Base-by-base conservation (phyloP, 2,888 invertebrate species). In the Tipula unca region DNA sequence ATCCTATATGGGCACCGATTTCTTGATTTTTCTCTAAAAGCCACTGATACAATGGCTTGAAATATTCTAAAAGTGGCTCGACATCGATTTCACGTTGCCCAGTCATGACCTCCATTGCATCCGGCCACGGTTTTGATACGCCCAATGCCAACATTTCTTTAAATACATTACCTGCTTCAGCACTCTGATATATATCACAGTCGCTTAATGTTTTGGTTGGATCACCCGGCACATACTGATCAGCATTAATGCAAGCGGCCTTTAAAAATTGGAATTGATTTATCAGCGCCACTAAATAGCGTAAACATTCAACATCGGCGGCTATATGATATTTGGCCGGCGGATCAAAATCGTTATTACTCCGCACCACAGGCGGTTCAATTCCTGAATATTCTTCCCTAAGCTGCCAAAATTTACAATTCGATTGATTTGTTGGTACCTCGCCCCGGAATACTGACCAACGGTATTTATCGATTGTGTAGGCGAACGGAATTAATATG, bases 141-240 rank as follows among this genome's bases (percentile, higher is more conserved):
- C 96, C 96, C 91, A 95, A 91, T 87, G 93, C 92, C 17, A 95
- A 90, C 93, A 95, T 94, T 88, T 93, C 92, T 94, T 93, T 92
- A 10, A 95, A 90, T 4, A 93, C 92, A 88, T 94, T 93, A 84
- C 97, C 97, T 69, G 97, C 97, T 86, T 93, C 93, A n/a, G 93
- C 93, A 88, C 95, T 96, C 88, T 94, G 92, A 89, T 96, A 96
- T 88, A 98, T 96, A 88, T 97, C 97, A 89, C 98, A 98, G 88
- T 95, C 93, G 86, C 97, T 95, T 6, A 98, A 92, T 6, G 94
- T 94, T 90, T 94, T 94, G 0, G 89, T 88, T 2, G 93, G 86
- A 87, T 95, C 93, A 29, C 93, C 92, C 0, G 94, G 94, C 82
- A 94, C 94, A 88, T 95, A 96, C 89, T 97, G 93, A 0, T 95